A percentile compares a stretch with the other conserved stretches of the same genome.
phyloP scores from a whole-genome alignment of 2,113 vertebrate genomes.

The Hypocryptadius cinnamomeus region DNA sequence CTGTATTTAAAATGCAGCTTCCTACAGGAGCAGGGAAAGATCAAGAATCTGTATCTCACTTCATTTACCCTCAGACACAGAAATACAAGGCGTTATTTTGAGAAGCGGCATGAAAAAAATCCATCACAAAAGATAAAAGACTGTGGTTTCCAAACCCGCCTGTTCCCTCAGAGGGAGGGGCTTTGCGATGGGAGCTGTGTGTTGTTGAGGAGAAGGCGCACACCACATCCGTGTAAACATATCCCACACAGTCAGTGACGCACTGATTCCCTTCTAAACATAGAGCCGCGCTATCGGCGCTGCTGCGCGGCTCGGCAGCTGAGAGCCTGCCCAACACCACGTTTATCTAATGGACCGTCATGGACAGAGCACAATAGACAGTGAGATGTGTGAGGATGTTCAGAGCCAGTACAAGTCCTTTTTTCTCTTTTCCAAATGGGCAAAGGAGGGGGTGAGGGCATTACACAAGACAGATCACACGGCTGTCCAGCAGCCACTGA shows the following conservation, averaged over 20 bases:
- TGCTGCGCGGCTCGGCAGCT: background rate
- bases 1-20: constrained; percentile 14
- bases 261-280: constrained; percentile 57
- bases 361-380: constrained; percentile 59
- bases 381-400: constrained; percentile 49
- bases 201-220: constrained; percentile 1
- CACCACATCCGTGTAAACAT: background rate
- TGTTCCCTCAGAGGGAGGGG: background rate
- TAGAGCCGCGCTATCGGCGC: constrained; percentile 43
- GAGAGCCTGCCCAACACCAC: constrained; percentile 36
- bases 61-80: background rate
- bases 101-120: background rate
- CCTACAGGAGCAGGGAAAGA: background rate
- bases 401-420: constrained; percentile 30
- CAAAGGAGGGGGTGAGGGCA: constrained; percentile 28
- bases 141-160: background rate
- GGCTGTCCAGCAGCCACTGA: constrained; percentile 44
- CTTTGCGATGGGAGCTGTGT: constrained; percentile 20
- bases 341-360: constrained; percentile 65
- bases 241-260: constrained; percentile 14
- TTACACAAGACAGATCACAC: constrained; percentile 63
- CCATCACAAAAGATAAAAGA: constrained; percentile 4
- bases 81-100: constrained; percentile 6
- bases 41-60: background rate
- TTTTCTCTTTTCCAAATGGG: constrained; percentile 16